A percentile compares a stretch with the other conserved stretches of the same genome.
Conservation (phyloP, 2,797 vertebrate species). For the Helarctos malayanus region DNA sequence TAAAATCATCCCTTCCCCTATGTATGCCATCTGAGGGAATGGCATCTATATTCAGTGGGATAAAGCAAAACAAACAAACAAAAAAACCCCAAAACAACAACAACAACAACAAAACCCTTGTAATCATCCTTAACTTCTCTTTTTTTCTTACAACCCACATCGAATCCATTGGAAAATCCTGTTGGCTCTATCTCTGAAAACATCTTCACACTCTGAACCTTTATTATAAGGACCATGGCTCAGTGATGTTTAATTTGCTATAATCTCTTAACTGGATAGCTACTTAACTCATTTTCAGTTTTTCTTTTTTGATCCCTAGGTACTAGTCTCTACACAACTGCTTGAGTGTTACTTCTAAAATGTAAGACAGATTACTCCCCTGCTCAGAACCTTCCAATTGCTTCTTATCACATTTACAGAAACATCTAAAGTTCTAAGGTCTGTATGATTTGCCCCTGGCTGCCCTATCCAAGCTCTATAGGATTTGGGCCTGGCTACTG, state of each 20-base stretch:
- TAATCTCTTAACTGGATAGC: neutral
- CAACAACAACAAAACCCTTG: neutral
- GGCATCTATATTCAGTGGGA: neutral
- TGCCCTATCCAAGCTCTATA: neutral
- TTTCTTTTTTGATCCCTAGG: neutral
- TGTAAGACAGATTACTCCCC: neutral
- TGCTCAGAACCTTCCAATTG: neutral
- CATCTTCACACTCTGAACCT: neutral
- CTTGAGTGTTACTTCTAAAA: slow-evolving; percentile 6
- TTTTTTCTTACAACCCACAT: neutral
- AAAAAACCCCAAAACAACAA: neutral
- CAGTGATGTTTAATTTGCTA: neutral
- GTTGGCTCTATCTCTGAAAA: neutral
- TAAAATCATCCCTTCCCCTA: neutral
- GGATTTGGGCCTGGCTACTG: neutral
- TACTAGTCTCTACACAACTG: neutral
- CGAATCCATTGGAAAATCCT: slow-evolving; percentile 17
- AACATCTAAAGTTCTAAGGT: neutral
- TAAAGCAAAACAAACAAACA: neutral
- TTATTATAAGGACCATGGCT: neutral
- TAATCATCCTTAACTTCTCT: neutral
- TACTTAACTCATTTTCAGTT: slow-evolving; percentile 8
- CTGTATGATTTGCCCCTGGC: neutral
- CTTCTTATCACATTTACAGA: slow-evolving; percentile 24
- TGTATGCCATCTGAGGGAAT: neutral